A percentile compares a stretch with the other conserved stretches of the same genome.
These are phyloP conservation scores for Sterna hirundo DNA, from an alignment of 2,113 vertebrate species.

Conservation along the genomic window DNA sequence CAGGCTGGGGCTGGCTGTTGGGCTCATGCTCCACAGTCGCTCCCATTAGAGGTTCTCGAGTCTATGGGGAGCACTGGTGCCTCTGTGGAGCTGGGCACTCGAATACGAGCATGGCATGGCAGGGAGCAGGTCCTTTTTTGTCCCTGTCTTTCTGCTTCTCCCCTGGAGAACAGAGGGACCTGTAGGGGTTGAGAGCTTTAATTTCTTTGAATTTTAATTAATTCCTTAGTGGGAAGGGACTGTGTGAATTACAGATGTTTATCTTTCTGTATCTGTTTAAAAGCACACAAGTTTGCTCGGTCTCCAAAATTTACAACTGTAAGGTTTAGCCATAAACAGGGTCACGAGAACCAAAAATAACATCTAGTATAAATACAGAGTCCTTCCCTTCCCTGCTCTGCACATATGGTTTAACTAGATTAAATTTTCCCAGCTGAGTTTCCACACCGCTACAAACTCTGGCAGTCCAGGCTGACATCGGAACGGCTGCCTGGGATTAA, in stretches of 20 bases:
- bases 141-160: not conserved
- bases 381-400: not conserved
- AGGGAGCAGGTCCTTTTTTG: not conserved
- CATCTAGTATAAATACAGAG: not conserved
- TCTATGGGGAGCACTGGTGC: not conserved
- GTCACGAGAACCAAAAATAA: not conserved
- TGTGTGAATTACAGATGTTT: not conserved
- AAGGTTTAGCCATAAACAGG: not conserved
- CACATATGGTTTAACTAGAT: not conserved
- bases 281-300: not conserved
- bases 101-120: fast-evolving
- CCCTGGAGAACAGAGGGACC: not conserved
- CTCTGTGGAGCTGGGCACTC: not conserved
- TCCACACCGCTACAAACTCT: not conserved
- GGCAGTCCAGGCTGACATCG: not conserved
- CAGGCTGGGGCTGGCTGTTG: not conserved
- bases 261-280: not conserved
- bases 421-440: not conserved
- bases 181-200: not conserved
- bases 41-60: fast-evolving
- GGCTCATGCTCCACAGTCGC: not conserved
- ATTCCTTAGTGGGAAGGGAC: not conserved
- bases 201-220: not conserved
- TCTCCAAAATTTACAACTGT: not conserved
- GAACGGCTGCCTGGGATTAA: not conserved